Evolutionary conservation across 1,140 invertebrate genomes (phyloP).

Genomic region (Stegodyphus mimosarum): DNA sequence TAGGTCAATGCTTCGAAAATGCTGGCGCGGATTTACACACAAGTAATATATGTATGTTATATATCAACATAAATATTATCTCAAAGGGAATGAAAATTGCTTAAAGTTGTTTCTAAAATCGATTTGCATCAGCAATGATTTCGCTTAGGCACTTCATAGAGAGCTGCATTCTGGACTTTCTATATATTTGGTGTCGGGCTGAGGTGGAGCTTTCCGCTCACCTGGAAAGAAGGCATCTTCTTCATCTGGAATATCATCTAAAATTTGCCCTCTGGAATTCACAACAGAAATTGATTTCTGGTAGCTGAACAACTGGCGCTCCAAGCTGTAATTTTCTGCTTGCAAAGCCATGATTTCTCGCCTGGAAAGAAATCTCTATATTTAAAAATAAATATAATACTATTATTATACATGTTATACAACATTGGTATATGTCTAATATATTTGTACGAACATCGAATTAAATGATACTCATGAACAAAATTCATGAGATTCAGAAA

Average conservation of each 20-base stretch:
- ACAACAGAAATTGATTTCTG: constrained; percentile 86
- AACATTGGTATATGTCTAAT: too few relatives aligned
- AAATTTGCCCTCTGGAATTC: constrained; percentile 64
- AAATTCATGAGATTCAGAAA: too few relatives aligned
- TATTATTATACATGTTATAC: neutral
- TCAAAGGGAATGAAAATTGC: constrained; percentile 42
- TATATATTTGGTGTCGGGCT: constrained; percentile 41
- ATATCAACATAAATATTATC: constrained; percentile 10
- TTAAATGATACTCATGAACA: too few relatives aligned
- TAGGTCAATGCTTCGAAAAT: constrained; percentile 34
- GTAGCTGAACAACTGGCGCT: constrained; percentile 87
- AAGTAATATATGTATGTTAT: constrained; percentile 18
- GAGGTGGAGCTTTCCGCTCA: neutral
- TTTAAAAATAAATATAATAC: neutral
- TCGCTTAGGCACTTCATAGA: constrained; percentile 38
- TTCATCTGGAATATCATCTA: constrained; percentile 23
- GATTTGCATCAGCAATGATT: constrained; percentile 24
- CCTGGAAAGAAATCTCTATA: constrained; percentile 69
- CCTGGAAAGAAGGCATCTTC: neutral
- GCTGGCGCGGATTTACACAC: constrained; percentile 7
- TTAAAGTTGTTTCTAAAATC: constrained; percentile 33
- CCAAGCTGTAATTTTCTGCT: constrained; percentile 86
- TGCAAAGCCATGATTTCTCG: constrained; percentile 85
- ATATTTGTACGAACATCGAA: too few relatives aligned
- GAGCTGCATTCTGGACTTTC: constrained; percentile 2